Base-by-base conservation (phyloP, 2,113 vertebrate genomes). In the Leptobrachium ailaonicum region DNA sequence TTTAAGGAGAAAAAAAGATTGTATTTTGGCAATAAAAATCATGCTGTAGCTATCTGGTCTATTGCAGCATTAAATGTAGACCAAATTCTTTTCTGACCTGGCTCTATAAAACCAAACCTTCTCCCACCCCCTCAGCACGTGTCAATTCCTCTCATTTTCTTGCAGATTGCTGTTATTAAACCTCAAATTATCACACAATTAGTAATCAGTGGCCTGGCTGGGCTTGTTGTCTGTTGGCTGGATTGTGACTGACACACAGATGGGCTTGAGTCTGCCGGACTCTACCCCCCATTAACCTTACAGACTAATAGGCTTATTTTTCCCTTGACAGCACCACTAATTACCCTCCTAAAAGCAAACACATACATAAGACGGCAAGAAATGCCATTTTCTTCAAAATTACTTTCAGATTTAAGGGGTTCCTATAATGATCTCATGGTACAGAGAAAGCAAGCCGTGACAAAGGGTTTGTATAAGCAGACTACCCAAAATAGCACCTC, bases 301-400 rank as follows among this genome's bases (percentile, higher is more conserved):
- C 63, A 68, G 62, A 74, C 71, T 80, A 80, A 80, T 90, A 90
- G 88, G 90, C 91, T 93, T 90, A 90, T 92, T 93, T 91, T 92
- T 92, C 89, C 71, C 71, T 87, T 91, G 91, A 92, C 90, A 92
- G 91, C 87, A 87, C 84, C 67, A 82, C 91, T 93, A 93, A 94
- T 93, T 91, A 92, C 87, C 87, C 89, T 87, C 90, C 90, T 87
- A 87, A 91, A 92, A 90, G 89, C 88, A 94, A 91, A 92, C 90
- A 89, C 88, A 92, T 91, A 92, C 47, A 90, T 92, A 87, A 89
- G 89, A 89, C 91, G 92, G 91, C 91, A 90, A 88, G 89, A 89
- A 87, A 90, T 88, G 87, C 88, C 89, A 74, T 73, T 80, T 74
- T 73, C 41, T 66, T 86, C 86, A 91, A 93, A 32, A 93, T 92